A percentile compares a stretch with the other conserved stretches of the same genome.
Evolutionary conservation across 2,888 invertebrate genomes (phyloP).

Genomic region (Nebria brevicollis): DNA sequence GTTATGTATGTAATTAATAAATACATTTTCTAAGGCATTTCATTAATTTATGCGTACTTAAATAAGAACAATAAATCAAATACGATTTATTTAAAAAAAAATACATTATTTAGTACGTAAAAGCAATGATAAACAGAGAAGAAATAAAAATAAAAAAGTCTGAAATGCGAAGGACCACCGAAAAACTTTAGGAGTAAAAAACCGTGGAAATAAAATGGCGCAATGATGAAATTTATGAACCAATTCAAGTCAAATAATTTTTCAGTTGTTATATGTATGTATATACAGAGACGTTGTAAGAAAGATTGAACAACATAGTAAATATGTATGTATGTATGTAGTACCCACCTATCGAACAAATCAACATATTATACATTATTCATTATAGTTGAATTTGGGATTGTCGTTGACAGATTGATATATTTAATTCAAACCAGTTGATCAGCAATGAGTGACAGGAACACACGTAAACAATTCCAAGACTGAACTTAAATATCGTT

Average conservation of each 20-base stretch:
- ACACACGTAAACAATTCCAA: constrained; percentile 19
- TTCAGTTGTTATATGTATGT: neutral
- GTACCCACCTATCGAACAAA: neutral
- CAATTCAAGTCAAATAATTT: constrained; percentile 2
- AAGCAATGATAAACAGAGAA: constrained; percentile 4
- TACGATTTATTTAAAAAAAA: neutral
- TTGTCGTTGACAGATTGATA: constrained; percentile 33
- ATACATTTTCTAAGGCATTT: too few species aligned
- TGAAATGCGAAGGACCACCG: neutral
- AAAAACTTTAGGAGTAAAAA: neutral
- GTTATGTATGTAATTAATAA: too few species aligned
- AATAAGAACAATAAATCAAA: neutral
- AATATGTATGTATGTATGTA: neutral
- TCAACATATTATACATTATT: constrained; percentile 31
- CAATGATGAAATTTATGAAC: constrained; percentile 17
- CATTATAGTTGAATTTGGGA: constrained; percentile 27
- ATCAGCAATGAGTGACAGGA: constrained; percentile 23
- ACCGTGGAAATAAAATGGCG: constrained; percentile 7
- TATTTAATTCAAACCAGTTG: constrained; percentile 27
- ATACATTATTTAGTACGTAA: neutral
- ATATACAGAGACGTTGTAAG: neutral
- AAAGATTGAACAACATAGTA: constrained; percentile 9
- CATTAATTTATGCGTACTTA: neutral
- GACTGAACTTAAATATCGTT: constrained; percentile 15
- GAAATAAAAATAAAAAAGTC: neutral